Percentiles rank a stretch among this genome's conserved stretches.
Conservation (phyloP, 2,797 vertebrate species). For the Pempheris klunzingeri region DNA sequence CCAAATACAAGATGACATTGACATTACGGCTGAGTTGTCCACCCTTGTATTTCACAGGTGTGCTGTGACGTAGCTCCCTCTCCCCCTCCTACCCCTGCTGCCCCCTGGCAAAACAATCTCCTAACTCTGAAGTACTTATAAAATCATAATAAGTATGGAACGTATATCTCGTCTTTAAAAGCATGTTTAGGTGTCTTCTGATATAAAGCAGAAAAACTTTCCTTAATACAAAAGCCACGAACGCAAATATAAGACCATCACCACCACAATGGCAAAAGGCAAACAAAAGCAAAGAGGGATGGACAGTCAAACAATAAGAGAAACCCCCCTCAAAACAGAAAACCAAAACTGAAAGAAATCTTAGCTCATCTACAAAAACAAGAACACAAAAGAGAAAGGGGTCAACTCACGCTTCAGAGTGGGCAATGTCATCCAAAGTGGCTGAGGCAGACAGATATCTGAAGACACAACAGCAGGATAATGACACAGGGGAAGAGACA, state of each 20-base stretch:
- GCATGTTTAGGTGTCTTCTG: not conserved
- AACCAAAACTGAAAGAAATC: conserved; percentile 51
- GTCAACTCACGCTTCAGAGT: conserved; percentile 92
- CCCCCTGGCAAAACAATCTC: too few relatives aligned
- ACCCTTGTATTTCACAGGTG: too few relatives aligned
- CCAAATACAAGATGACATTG: too few relatives aligned
- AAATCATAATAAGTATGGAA: not conserved
- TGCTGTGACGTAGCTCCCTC: too few relatives aligned
- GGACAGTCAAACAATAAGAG: not conserved
- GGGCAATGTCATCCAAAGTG: conserved; percentile 93
- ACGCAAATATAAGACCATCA: not conserved
- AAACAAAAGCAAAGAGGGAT: conserved; percentile 2
- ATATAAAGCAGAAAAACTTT: not conserved
- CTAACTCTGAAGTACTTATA: too few relatives aligned
- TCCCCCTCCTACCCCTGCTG: too few relatives aligned
- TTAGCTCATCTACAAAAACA: conserved; percentile 45
- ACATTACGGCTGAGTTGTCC: too few relatives aligned
- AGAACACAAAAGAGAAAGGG: conserved; percentile 63
- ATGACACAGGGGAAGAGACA: conserved; percentile 72
- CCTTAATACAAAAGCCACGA: not conserved
- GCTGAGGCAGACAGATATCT: conserved; percentile 93
- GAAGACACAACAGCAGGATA: conserved; percentile 89
- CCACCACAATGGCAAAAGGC: conserved; percentile 15
- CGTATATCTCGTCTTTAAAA: not conserved
- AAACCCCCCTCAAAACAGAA: conserved; percentile 1